These are phyloP conservation scores for Athrips mouffetella DNA, from an alignment of 2,888 invertebrate species.

Conservation along the genomic window DNA sequence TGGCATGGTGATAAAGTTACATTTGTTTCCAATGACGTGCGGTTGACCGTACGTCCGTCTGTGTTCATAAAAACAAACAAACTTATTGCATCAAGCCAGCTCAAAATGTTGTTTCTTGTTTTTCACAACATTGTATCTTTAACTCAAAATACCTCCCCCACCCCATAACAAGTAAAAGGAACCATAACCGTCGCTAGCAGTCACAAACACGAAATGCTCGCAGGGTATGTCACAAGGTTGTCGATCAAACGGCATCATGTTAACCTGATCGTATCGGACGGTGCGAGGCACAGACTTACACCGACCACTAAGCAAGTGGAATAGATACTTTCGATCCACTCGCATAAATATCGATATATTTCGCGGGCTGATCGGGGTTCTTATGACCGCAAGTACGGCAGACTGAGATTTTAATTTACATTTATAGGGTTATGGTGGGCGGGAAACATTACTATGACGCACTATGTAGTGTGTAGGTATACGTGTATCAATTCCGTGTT, in stretches of 20 bases:
- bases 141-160: neutral
- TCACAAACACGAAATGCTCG: neutral
- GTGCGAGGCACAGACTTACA: conserved; percentile 44
- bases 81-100: no score
- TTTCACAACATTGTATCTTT: conserved; percentile 14
- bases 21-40: no score
- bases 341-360: conserved; percentile 3
- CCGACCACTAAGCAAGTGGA: conserved; percentile 28
- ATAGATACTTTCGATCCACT: conserved; percentile 12
- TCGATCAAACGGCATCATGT: conserved; percentile 36
- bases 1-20: no score
- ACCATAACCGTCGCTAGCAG: neutral
- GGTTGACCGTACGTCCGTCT: no score
- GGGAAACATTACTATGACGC: no score
- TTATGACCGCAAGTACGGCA: no score
- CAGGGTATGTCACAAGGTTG: neutral
- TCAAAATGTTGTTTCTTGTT: no score
- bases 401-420: no score
- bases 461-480: no score
- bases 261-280: conserved; percentile 33
- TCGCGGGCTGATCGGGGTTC: neutral
- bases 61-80: no score
- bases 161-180: neutral
- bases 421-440: no score
- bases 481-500: no score